These are phyloP conservation scores for Anorthoa munda DNA, from an alignment of 2,888 invertebrate genomes.

Conservation along the genomic window DNA sequence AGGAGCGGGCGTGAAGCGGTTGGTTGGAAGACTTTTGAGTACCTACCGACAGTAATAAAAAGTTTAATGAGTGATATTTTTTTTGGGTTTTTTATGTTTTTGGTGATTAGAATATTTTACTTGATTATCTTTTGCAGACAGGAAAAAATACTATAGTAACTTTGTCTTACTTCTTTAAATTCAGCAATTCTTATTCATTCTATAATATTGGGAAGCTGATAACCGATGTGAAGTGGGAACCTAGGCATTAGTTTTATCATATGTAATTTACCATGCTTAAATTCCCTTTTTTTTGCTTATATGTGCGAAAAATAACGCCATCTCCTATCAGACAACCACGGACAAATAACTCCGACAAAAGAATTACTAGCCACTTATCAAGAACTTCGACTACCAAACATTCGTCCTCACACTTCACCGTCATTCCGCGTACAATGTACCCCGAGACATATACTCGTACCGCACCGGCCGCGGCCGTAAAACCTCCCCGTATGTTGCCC, in stretches of 20 bases:
- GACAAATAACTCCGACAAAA: neutral
- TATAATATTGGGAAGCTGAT: no score
- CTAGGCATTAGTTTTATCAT: no score
- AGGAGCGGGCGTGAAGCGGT: conserved; percentile 45
- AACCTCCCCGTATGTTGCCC: conserved; percentile 77
- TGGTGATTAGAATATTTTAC: conserved; percentile 1
- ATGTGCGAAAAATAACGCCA: neutral
- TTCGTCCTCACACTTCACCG: conserved; percentile 10
- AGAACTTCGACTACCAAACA: neutral
- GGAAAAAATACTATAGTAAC: neutral
- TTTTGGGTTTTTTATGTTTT: neutral
- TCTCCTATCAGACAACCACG: neutral
- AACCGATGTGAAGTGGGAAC: no score
- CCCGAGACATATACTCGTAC: conserved; percentile 33
- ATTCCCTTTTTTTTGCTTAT: neutral
- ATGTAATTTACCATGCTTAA: no score
- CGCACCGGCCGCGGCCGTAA: conserved; percentile 62
- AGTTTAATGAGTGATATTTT: conserved; percentile 6
- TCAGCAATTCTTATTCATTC: no score
- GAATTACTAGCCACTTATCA: neutral
- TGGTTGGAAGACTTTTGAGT: conserved; percentile 12
- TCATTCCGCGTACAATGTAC: conserved; percentile 44
- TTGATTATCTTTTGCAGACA: neutral
- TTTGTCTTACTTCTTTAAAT: neutral
- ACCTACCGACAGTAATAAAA: conserved; percentile 24